phyloP scores from a whole-genome alignment of 2,113 vertebrate species.

The Bettongia penicillata region DNA sequence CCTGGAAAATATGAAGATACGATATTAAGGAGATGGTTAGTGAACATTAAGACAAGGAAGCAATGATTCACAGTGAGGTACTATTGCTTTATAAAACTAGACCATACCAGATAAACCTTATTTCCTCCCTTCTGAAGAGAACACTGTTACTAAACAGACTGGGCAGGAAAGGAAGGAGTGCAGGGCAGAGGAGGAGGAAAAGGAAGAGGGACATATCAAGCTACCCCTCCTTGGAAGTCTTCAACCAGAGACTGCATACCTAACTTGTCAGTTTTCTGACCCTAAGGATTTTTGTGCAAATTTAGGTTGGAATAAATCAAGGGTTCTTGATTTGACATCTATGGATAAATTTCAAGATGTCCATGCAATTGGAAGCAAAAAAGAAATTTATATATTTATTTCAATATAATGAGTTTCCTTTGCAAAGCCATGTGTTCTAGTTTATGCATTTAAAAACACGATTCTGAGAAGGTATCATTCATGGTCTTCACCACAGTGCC shows the following conservation, averaged over 20 bases:
- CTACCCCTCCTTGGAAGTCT: not conserved
- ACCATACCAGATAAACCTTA: not conserved
- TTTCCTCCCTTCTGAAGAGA: not conserved
- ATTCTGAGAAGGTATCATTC: not conserved
- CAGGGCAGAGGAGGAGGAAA: not conserved
- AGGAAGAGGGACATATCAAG: not conserved
- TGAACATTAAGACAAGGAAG: not conserved
- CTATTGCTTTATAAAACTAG: not conserved
- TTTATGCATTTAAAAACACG: not conserved
- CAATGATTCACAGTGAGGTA: not conserved
- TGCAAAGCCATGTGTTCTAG: not conserved
- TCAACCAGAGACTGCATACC: not conserved
- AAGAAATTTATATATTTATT: too few relatives aligned
- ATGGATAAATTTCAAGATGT: not conserved
- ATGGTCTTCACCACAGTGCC: not conserved
- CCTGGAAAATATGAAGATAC: not conserved
- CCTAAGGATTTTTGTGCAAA: not conserved
- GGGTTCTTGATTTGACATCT: not conserved
- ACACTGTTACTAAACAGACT: not conserved
- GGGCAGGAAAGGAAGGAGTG: not conserved
- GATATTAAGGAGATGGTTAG: not conserved
- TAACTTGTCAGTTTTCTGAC: not conserved
- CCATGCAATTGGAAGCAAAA: not conserved
- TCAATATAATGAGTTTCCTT: not conserved
- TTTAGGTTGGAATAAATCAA: not conserved